Conservation (phyloP, 2,113 vertebrate species). For the Leptobrachium leishanense region DNA sequence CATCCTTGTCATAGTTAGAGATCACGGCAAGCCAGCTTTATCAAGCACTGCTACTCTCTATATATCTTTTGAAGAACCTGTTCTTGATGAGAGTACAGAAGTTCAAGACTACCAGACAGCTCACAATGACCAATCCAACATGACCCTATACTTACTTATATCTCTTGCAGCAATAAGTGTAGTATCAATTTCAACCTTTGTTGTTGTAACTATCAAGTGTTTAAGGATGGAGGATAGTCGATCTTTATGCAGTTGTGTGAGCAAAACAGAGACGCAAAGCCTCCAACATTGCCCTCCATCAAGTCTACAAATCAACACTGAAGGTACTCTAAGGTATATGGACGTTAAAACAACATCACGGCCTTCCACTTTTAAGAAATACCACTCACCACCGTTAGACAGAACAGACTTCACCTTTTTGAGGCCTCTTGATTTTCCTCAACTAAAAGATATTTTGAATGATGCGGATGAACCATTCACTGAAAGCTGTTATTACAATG, state of each 20-base stretch:
- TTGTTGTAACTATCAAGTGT: constrained; percentile 62
- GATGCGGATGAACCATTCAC: constrained; percentile 57
- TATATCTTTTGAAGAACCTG: constrained; percentile 43
- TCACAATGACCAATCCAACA: constrained; percentile 61
- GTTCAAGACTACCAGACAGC: constrained; percentile 64
- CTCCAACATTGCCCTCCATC: constrained; percentile 78
- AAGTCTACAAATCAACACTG: constrained; percentile 82
- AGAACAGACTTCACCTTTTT: constrained; percentile 83
- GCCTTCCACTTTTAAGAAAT: constrained; percentile 81
- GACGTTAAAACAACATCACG: constrained; percentile 83
- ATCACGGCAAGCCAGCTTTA: constrained; percentile 63
- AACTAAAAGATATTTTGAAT: constrained; percentile 62
- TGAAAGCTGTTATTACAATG: constrained; percentile 58
- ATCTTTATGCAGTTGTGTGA: constrained; percentile 64
- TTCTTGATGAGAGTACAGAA: constrained; percentile 64
- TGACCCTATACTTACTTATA: constrained; percentile 63
- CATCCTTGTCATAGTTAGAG: constrained; percentile 59
- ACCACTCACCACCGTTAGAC: constrained; percentile 77
- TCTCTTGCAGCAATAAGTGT: constrained; percentile 63
- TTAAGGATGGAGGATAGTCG: constrained; percentile 48
- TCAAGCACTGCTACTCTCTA: constrained; percentile 52
- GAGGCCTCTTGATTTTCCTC: constrained; percentile 68
- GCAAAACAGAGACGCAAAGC: constrained; percentile 61
- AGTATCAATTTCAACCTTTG: constrained; percentile 60
- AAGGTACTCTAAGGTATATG: constrained; percentile 87